Evolutionary conservation across 2,797 vertebrate genomes (phyloP), one percentile per base, ranked within the genome.

Genomic region (Scarus forsteni): DNA sequence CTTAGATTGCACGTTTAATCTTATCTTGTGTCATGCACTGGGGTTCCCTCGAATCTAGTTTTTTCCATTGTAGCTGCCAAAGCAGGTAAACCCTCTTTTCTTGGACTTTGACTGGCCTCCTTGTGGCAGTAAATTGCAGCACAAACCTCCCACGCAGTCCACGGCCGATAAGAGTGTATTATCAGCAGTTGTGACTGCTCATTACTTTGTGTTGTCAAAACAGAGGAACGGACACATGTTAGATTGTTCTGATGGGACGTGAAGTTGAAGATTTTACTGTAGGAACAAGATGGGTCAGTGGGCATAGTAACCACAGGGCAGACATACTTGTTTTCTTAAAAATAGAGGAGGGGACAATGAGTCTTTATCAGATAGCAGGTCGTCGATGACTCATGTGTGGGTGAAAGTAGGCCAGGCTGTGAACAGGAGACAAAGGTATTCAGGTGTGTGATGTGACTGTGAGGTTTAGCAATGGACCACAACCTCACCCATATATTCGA

Each of bases 61-160:
- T 70, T 68, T 46, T 46, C 12, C 43, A 3, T 18, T 60, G 9
- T 51, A 38, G 9, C 34, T 38, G 35, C 57, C 57, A 70, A 42
- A 11, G 11, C 75, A 70, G 46, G 60, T 61, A 80, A 79, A 66
- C 40, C 51, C 27, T 64, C 38, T 77, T 79, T 67, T 63, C 52
- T 77, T 90, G 88, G 88, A 93, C 91, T 93, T 93, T 90, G 90
- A 50, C 58, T 84, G 60, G 73, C 66, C 64, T 88, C 73, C 58
- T 78, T 84, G 80, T 72, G 61, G 72, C 78, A 74, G 60, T 83
- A 72, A 80, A 85, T 82, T 83, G 73, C 79, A 61, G 18, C 74
- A 81, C 85, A 86, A 88, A 87, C 67, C 88, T 84, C 89, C 88
- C 77, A 89, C 89, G 70, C 86, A 90, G 88, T 92, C 84, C 83